phyloP scores from a whole-genome alignment of 2,797 vertebrate species.

The Morus bassanus region DNA sequence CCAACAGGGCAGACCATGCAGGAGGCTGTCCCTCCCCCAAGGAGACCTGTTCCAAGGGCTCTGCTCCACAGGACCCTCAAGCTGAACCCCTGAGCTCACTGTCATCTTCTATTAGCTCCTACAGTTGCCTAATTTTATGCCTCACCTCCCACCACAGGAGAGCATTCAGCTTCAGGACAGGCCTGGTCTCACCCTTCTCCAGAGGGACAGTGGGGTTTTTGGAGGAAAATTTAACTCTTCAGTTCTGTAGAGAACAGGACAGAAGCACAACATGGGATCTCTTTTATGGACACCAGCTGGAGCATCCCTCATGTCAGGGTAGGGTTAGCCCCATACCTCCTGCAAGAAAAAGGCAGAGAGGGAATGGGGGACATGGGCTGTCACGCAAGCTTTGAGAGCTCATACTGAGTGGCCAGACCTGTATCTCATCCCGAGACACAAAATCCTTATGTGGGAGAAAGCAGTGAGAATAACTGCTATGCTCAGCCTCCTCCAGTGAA shows the following conservation, averaged over 20 bases:
- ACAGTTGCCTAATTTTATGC: neutral
- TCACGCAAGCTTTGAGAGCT: neutral
- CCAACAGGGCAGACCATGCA: neutral
- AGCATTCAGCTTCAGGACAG: neutral
- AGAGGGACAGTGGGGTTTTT: neutral
- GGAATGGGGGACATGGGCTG: accelerated
- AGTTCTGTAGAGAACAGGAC: neutral
- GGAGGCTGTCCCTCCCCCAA: neutral
- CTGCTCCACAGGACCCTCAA: neutral
- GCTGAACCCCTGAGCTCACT: neutral
- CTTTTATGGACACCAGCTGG: neutral
- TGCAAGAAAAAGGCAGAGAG: neutral
- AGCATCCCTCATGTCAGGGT: neutral
- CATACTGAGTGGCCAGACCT: neutral
- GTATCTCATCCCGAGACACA: neutral
- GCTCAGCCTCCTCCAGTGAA: neutral
- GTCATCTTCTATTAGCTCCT: neutral
- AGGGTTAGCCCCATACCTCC: neutral
- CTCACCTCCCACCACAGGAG: neutral
- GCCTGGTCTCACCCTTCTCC: neutral
- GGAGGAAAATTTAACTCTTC: neutral
- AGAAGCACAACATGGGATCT: neutral
- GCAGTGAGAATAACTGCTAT: accelerated
- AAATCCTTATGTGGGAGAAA: neutral
- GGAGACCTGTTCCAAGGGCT: neutral